phyloP scores from a whole-genome alignment of 2,888 invertebrate species.

The Macaria liturata region DNA sequence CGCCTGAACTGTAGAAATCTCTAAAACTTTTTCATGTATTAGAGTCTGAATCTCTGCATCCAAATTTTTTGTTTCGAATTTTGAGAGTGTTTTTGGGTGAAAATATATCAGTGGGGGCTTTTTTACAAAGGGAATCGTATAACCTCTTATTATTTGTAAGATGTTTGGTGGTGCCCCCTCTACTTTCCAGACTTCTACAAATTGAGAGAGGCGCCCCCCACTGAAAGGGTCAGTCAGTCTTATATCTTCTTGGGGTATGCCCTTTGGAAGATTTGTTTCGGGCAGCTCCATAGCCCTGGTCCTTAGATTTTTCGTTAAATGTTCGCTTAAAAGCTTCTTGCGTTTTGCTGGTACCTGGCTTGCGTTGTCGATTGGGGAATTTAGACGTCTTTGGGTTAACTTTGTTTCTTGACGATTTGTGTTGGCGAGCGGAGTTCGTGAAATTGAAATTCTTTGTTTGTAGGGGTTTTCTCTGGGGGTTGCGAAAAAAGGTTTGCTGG shows the following conservation, averaged over 20 bases:
- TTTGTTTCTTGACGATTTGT: background rate
- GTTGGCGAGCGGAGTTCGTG: too few species aligned
- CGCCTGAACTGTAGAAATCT: background rate
- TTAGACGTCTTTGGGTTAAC: too few species aligned
- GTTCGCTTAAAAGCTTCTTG: background rate
- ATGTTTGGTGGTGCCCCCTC: background rate
- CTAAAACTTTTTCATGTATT: background rate
- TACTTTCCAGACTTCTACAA: background rate
- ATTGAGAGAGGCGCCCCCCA: background rate
- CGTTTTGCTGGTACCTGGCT: background rate
- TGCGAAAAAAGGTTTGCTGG: background rate
- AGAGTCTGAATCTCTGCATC: background rate
- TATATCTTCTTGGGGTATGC: background rate
- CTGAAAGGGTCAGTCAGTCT: background rate
- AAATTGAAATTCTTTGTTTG: background rate
- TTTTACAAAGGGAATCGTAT: background rate
- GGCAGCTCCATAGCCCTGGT: too few species aligned
- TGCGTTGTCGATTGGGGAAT: background rate
- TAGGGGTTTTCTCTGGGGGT: background rate
- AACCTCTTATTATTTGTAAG: background rate
- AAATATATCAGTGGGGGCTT: background rate
- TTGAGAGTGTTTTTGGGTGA: background rate
- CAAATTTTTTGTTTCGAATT: background rate
- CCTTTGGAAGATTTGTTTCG: slow-evolving; percentile 4
- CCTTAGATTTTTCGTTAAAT: background rate